Evolutionary conservation across 2,888 invertebrate genomes (phyloP), one percentile per base, ranked within the genome.

Genomic region (Caenorhabditis drosophilae): DNA sequence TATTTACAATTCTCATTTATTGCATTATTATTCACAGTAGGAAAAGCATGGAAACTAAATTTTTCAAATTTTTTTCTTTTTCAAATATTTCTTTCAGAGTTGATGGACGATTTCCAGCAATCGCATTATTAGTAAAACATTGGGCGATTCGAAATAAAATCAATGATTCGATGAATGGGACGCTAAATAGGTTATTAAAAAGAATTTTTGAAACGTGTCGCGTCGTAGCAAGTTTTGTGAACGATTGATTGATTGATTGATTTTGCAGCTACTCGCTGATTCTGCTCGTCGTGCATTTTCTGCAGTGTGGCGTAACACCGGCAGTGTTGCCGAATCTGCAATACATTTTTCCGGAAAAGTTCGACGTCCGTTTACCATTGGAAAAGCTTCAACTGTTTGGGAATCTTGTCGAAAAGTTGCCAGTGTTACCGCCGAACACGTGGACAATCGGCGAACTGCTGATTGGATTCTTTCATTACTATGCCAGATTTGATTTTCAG

Each of bases 311-410:
- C 23, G 67, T 73, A 3, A 23, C 47, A 1, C 81, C 80, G 1
- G 76, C 79, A 1, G 69, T 83, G 1, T 63, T 83, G 20, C 83
- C 83, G 1, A 83, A 83, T 60, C 59, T 82, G 15, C 83, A 83
- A 53, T 38, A 58, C 27, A 34, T 78, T 1, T 76, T 72, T 46
- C 78, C 78, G 7, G 50, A 72, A 1, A 44, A 51, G 16, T 82
- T 82, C 52, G 57, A 62, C 35, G 49, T 35, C 1, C 38, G 59
- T 7, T 23, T 52, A 0, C 55, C 58, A 0, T 38, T 79, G 6
- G 44, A 58, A 1, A 45, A 69, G 15, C 44, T 79, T 3, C 31
- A 20, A 20, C 41, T 79, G 15, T 72, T 69, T 46, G 56, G 61
- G 12, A 64, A 78, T 1, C 50, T 75, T 45, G 42, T 63, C 31